Evolutionary conservation across 2,113 vertebrate species (phyloP), one percentile per base, ranked within the genome.

Genomic region (Clupea harengus): DNA sequence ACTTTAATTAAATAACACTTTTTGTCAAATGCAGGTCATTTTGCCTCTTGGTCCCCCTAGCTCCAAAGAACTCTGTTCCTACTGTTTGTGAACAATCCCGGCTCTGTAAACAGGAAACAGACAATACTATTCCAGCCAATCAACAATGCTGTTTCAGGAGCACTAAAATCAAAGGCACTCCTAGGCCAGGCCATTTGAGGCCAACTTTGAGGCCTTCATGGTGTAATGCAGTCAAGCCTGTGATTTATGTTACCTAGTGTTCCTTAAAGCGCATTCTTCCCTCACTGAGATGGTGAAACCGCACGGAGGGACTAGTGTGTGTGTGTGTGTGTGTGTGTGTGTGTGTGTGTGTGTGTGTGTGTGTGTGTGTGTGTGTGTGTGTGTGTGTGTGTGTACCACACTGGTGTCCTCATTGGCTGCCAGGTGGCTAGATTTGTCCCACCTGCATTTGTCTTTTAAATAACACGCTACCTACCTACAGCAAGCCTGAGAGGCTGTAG

Each of bases 341-440:
- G 81, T 45, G 81, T 45, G 81, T 45, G 39, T 81, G 81, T 45
- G 78, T 81, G 78, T 81, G 78, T 81, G 78, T 81, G 78, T 81
- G 78, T 81, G 78, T 81, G 80, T 81, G 80, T 81, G 80, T 81
- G 80, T 81, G 80, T 81, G 81, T 81, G 81, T 45, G 46, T 32
- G n/a, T 54, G 47, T 54, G 47, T 32, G 46, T 83, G 82, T 32
- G n/a, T 52, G 90, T 93, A 13, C 88, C 25, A 2, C 46, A 47
- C 46, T 3, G 46, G 46, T 47, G 6, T 47, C 46, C 10, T 47
- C 44, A 7, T 81, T 47, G 45, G 46, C 22, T 64, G 50, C 22
- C 5, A 4, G 57, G 20, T 64, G 57, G 6, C 57, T 22, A 20
- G 20, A 7, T 64, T 17, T 1, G 39, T 39, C 39, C 39, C 18